phyloP scores from a whole-genome alignment of 2,888 invertebrate genomes.

The Eupithecia centaureata region DNA sequence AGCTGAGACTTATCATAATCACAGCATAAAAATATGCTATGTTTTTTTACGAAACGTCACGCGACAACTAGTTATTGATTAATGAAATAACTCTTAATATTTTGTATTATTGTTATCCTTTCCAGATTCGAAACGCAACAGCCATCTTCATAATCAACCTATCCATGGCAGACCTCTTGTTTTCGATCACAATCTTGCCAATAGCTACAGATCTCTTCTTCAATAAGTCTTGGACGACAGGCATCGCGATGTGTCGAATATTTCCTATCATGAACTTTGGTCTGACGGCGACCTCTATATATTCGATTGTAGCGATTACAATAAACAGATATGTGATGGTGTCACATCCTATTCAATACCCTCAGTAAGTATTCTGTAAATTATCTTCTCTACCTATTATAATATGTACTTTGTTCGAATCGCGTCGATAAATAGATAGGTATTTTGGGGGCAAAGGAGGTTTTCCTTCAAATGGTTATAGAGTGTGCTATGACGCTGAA shows the following conservation, averaged over 20 bases:
- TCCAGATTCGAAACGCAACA: slow-evolving; percentile 40
- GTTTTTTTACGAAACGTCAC: too few relatives aligned
- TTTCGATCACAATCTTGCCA: slow-evolving; percentile 27
- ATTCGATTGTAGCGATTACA: slow-evolving; percentile 34
- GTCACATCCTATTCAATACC: slow-evolving; percentile 34
- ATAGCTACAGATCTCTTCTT: slow-evolving; percentile 21
- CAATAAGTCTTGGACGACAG: slow-evolving; percentile 29
- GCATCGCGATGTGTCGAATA: slow-evolving; percentile 27
- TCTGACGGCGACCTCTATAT: slow-evolving; percentile 16
- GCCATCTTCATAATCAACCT: slow-evolving; percentile 40
- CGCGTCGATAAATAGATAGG: too few relatives aligned
- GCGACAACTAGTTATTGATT: too few relatives aligned
- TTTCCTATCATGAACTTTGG: slow-evolving; percentile 29
- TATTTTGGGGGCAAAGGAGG: too few relatives aligned
- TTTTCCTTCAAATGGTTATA: too few relatives aligned
- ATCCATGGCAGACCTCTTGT: slow-evolving; percentile 34
- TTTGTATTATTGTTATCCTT: too few relatives aligned
- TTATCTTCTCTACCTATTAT: too few relatives aligned
- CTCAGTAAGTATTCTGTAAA: slow-evolving; percentile 30
- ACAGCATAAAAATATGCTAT: too few relatives aligned
- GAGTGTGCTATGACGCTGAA: too few relatives aligned
- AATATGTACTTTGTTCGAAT: too few relatives aligned
- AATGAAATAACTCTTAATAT: too few relatives aligned
- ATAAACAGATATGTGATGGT: slow-evolving; percentile 39
- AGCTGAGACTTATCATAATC: too few relatives aligned